These are phyloP conservation scores for Scolopax rusticola DNA, from an alignment of 2,797 vertebrate species.

Conservation along the genomic window DNA sequence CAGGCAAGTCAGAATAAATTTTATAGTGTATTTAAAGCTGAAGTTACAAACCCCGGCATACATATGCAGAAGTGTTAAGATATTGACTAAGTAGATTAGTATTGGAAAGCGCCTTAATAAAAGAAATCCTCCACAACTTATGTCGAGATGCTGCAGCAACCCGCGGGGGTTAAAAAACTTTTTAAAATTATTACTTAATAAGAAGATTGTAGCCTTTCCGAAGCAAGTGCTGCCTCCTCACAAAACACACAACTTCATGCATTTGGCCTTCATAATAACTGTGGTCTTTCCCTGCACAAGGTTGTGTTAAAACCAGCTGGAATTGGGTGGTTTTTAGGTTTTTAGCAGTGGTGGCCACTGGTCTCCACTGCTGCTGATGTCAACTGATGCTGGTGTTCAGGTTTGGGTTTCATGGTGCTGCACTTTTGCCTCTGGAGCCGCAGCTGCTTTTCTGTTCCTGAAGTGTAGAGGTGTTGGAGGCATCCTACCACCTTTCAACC, in stretches of 20 bases:
- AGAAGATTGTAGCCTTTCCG: neutral
- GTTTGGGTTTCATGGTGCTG: neutral
- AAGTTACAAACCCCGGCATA: conserved; percentile 49
- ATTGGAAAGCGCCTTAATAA: conserved; percentile 58
- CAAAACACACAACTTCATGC: neutral
- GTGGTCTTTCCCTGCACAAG: neutral
- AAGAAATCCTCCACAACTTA: conserved; percentile 62
- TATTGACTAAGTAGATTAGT: conserved; percentile 66
- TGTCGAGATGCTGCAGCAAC: conserved; percentile 40
- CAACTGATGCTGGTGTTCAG: neutral
- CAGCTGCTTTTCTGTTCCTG: neutral
- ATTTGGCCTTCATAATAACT: neutral
- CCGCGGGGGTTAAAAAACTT: conserved; percentile 48
- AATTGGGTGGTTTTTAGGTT: too few relatives aligned
- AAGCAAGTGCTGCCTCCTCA: neutral
- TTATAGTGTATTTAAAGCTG: conserved; percentile 15
- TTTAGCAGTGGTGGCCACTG: neutral
- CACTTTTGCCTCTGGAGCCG: neutral
- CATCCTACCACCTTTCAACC: neutral
- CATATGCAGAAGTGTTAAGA: conserved; percentile 48
- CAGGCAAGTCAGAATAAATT: conserved; percentile 42
- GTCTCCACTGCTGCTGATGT: neutral
- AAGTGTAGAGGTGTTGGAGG: neutral
- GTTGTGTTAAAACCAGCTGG: neutral
- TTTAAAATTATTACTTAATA: conserved; percentile 42